These are phyloP conservation scores for Peromyscus eremicus DNA, from an alignment of 2,797 vertebrate species.

Conservation along the genomic window DNA sequence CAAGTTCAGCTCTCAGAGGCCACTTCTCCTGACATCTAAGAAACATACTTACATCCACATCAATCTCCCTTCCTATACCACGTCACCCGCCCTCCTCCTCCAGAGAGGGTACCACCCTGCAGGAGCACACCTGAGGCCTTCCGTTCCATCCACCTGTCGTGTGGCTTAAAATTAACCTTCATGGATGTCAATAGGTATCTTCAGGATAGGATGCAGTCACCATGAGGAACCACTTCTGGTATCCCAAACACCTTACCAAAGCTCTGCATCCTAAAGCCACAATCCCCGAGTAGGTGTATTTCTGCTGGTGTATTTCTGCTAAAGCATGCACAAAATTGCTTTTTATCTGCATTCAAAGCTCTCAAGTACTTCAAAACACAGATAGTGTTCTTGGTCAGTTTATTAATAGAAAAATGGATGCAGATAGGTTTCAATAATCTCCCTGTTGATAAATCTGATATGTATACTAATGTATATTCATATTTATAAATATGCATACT, in stretches of 20 bases:
- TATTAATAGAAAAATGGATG: not conserved
- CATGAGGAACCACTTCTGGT: not conserved
- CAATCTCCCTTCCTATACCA: not conserved
- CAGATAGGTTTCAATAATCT: not conserved
- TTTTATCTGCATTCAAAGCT: not conserved
- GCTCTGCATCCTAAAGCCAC: constrained; percentile 5
- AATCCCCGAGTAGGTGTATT: not conserved
- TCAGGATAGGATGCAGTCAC: not conserved
- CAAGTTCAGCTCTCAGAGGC: constrained; percentile 42
- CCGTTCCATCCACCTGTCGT: not conserved
- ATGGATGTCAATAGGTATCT: not conserved
- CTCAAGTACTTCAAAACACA: not conserved
- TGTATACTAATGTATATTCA: not conserved
- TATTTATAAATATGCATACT: not conserved
- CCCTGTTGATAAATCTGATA: not conserved
- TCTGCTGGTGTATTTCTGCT: not conserved
- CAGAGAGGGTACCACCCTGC: not conserved
- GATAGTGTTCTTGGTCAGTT: not conserved
- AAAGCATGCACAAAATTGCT: not conserved
- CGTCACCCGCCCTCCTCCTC: not conserved
- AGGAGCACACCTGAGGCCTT: not conserved
- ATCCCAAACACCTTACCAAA: not conserved
- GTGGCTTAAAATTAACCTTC: not conserved
- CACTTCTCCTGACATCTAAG: not conserved
- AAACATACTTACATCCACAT: not conserved